phyloP scores from a whole-genome alignment of 1,140 invertebrate genomes.

The Penaeus chinensis region DNA sequence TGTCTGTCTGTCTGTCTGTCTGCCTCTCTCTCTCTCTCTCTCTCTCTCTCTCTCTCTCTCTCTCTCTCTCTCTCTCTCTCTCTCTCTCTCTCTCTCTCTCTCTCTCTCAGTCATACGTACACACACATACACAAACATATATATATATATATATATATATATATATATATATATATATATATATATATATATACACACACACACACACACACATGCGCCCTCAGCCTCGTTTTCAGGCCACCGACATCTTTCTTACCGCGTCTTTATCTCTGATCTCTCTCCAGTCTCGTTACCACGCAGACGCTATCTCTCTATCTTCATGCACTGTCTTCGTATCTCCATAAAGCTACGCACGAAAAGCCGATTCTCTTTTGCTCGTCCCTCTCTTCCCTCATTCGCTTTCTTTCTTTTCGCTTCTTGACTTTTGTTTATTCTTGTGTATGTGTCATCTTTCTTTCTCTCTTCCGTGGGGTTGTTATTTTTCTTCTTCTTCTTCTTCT shows the following conservation, averaged over 20 bases:
- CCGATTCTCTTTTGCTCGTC: too few species aligned
- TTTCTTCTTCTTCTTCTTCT: not conserved
- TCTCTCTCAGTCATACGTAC: not conserved
- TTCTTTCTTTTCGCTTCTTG: not conserved
- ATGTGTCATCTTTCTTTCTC: not conserved
- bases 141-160: constrained; percentile 19
- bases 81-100: too few species aligned
- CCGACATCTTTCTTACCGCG: not conserved
- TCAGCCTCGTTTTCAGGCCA: not conserved
- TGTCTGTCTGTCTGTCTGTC: not conserved
- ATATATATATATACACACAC: constrained; percentile 32
- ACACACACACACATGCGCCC: constrained; percentile 26
- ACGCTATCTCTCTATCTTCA: constrained; percentile 28
- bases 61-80: too few species aligned
- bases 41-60: not conserved
- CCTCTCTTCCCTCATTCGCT: not conserved
- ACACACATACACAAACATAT: not conserved
- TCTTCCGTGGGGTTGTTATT: not conserved
- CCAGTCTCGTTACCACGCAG: not conserved
- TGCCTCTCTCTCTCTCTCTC: constrained; percentile 17
- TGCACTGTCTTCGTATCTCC: not conserved
- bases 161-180: constrained; percentile 26
- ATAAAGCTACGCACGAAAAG: constrained; percentile 2
- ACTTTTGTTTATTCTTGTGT: not conserved
- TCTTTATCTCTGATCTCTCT: constrained; percentile 10